These are phyloP conservation scores for Triplophysa siluroides DNA, from an alignment of 2,113 vertebrate genomes.

Conservation along the genomic window DNA sequence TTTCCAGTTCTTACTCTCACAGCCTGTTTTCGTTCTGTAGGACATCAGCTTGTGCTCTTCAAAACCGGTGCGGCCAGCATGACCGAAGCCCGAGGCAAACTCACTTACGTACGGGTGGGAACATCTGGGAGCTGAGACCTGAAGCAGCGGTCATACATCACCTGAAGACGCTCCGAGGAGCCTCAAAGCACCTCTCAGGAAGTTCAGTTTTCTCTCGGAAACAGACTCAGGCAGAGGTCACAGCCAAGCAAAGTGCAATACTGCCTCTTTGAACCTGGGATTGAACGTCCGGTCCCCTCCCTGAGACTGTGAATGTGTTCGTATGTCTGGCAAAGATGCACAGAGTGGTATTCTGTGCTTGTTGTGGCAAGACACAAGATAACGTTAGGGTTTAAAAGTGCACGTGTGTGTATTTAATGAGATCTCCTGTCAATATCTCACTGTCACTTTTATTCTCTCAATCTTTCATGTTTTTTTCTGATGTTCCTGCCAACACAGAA, in stretches of 20 bases:
- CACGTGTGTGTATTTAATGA: slow-evolving; percentile 13
- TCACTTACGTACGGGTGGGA: slow-evolving; percentile 77
- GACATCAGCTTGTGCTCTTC: slow-evolving; percentile 87
- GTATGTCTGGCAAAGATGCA: neutral
- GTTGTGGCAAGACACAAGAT: neutral
- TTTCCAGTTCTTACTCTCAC: neutral
- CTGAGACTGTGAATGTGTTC: neutral
- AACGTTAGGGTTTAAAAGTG: neutral
- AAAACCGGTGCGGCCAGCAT: slow-evolving; percentile 80
- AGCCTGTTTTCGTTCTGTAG: slow-evolving; percentile 60
- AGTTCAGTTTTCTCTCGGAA: neutral
- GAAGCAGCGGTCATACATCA: neutral
- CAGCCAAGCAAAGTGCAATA: neutral
- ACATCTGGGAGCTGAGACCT: slow-evolving; percentile 35
- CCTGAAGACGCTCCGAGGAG: neutral
- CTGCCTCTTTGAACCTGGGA: slow-evolving; percentile 23
- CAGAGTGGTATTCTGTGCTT: neutral
- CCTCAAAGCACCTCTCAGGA: neutral
- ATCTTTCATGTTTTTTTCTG: neutral
- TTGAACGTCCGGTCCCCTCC: neutral
- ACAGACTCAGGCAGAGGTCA: neutral
- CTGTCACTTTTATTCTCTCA: neutral
- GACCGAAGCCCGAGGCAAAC: slow-evolving; percentile 72
- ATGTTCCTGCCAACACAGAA: neutral
- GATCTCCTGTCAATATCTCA: slow-evolving; percentile 8